Conservation (phyloP, 2,797 vertebrate genomes). For the Peromyscus aztecus region DNA sequence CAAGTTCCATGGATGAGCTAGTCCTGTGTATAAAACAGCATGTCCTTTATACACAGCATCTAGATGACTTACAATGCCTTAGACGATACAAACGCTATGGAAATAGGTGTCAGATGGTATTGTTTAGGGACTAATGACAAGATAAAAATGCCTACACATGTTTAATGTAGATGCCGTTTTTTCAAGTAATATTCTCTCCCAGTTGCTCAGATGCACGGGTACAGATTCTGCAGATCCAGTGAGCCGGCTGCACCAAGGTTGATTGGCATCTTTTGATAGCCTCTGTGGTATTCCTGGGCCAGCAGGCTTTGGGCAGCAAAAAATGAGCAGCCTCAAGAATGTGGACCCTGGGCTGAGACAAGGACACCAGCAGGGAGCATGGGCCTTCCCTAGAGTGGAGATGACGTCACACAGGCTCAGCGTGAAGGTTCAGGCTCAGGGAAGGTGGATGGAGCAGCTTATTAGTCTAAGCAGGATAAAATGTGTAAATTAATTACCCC, state of each 20-base stretch:
- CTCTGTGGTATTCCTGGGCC: not conserved
- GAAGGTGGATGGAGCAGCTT: constrained; percentile 61
- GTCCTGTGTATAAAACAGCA: not conserved
- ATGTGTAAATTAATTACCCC: constrained; percentile 82
- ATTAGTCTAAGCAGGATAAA: constrained; percentile 80
- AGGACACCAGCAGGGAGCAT: not conserved
- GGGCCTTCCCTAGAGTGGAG: not conserved
- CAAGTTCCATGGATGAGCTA: not conserved
- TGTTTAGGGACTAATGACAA: not conserved
- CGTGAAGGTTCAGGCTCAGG: not conserved
- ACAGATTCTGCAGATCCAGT: not conserved
- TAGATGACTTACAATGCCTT: not conserved
- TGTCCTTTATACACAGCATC: not conserved
- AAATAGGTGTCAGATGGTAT: not conserved
- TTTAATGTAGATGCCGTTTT: not conserved
- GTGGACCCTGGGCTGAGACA: not conserved
- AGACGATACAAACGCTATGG: not conserved
- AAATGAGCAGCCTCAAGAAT: not conserved
- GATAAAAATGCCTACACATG: not conserved
- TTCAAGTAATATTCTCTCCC: not conserved
- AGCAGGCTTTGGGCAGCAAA: no score
- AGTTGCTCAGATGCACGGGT: not conserved
- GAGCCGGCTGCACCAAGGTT: not conserved
- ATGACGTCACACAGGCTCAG: constrained; percentile 15
- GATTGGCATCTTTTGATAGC: not conserved